A percentile compares a stretch with the other conserved stretches of the same genome.
phyloP scores from a whole-genome alignment of 2,888 invertebrate species.

The Coleophora deauratella region DNA sequence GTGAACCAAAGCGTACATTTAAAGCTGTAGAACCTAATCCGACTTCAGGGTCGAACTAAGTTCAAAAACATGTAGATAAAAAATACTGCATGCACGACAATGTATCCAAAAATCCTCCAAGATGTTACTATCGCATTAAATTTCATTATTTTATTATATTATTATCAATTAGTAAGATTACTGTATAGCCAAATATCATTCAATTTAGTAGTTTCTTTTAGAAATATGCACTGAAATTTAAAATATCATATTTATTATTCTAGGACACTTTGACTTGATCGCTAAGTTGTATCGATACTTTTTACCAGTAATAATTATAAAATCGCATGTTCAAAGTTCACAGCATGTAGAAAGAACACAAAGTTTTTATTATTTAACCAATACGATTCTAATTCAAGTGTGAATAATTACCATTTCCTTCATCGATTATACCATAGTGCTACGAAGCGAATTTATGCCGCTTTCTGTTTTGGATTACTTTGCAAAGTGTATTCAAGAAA shows the following conservation, averaged over 20 bases:
- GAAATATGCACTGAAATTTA: not conserved
- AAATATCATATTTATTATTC: not conserved
- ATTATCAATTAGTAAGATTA: constrained; percentile 6
- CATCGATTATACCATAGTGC: too few relatives aligned
- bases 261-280: not conserved
- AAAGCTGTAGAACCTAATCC: constrained; percentile 52
- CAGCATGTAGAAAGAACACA: too few relatives aligned
- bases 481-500: too few relatives aligned
- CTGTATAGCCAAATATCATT: constrained; percentile 11
- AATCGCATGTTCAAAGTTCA: too few relatives aligned
- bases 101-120: constrained; percentile 58
- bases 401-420: too few relatives aligned
- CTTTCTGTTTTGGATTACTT: too few relatives aligned
- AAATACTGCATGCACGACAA: constrained; percentile 66
- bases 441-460: too few relatives aligned
- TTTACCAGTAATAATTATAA: too few relatives aligned
- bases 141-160: not conserved
- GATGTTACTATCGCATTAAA: constrained; percentile 28
- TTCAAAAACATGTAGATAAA: constrained; percentile 53
- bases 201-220: not conserved
- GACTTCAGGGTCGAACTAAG: constrained; percentile 28
- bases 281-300: too few relatives aligned
- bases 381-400: too few relatives aligned
- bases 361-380: too few relatives aligned
- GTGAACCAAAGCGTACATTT: constrained; percentile 61